Base-by-base conservation (phyloP, 2,113 vertebrate species). In the Catharus bicknelli region DNA sequence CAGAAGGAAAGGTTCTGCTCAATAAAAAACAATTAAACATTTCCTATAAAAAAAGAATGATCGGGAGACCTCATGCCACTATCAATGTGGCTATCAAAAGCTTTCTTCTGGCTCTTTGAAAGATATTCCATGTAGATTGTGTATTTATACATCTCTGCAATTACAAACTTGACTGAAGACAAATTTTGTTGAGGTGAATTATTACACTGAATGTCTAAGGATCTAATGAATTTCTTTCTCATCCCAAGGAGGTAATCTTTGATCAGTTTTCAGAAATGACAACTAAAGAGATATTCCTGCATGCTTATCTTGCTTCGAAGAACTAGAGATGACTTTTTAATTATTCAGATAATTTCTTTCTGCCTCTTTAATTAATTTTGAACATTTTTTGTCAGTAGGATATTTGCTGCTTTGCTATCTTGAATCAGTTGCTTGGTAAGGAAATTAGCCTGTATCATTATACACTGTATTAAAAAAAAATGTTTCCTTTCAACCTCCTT, bases 1-100 rank as follows among this genome's bases (percentile, higher is more conserved):
- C 96, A 97, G 95, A 97, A 97, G 94, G 95, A 94, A 97, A 96
- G 69, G 96, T 97, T 97, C 96, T 97, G 95, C 95, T 97, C 96
- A 95, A 95, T 97, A 97, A 97, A 97, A 95, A 97, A 83, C 96
- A 97, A 97, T 98, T 98, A 97, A 95, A 96, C 88, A 95, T 95
- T 95, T 96, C 91, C 93, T 94, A 92, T 97, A 92, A 96, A 94
- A 94, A 95, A 78, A 80, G 54, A 90, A 92, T 84, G 47, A 87
- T 92, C 53, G 68, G 85, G 78, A 97, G 80, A 97, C 43, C 36
- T 10, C 11, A 72, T 85, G 84, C 68, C 63, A 66, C 43, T 73
- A 48, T 91, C 85, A 90, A 55, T 17, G 36, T 80, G 73, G 70
- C 57, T 19, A n/a, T 86, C 61, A 81, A 78, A 93, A 70, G 4